These are phyloP conservation scores for Pandemis corylana DNA, from an alignment of 2,888 invertebrate genomes.

Conservation along the genomic window DNA sequence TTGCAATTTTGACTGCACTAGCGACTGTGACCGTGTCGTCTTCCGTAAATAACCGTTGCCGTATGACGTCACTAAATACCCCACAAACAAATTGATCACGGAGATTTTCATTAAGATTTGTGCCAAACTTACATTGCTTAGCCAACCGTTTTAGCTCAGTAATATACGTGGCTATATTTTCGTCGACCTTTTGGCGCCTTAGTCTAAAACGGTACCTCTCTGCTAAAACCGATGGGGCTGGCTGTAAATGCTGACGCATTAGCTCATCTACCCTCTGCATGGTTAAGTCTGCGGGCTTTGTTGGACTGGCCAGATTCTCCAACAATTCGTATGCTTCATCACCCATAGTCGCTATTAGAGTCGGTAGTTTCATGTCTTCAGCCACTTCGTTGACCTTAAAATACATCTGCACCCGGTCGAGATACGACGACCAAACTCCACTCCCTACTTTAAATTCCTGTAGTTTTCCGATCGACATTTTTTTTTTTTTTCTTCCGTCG, in stretches of 20 bases:
- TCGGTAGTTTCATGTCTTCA: slow-evolving; percentile 1
- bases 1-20: slow-evolving; percentile 11
- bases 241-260: slow-evolving; percentile 15
- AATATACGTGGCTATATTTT: background rate
- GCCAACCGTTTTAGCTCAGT: background rate
- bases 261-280: background rate
- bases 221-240: slow-evolving; percentile 10
- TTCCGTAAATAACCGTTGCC: slow-evolving; percentile 4
- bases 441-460: slow-evolving; percentile 5
- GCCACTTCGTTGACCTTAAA: slow-evolving; percentile 20
- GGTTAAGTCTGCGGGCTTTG: background rate
- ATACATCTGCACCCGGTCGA: slow-evolving; percentile 18
- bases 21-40: background rate
- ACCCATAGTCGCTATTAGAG: slow-evolving; percentile 12
- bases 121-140: background rate
- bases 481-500: background rate
- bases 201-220: slow-evolving; percentile 15
- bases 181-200: background rate
- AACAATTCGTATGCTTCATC: slow-evolving; percentile 4
- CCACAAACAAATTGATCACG: slow-evolving; percentile 5
- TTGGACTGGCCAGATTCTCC: slow-evolving; percentile 2
- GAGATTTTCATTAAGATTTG: background rate
- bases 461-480: slow-evolving; percentile 17
- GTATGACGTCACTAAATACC: slow-evolving; percentile 1
- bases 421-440: slow-evolving; percentile 27